These are phyloP conservation scores for Proctacanthus coquilletti DNA, from an alignment of 1,140 invertebrate species.

Conservation along the genomic window DNA sequence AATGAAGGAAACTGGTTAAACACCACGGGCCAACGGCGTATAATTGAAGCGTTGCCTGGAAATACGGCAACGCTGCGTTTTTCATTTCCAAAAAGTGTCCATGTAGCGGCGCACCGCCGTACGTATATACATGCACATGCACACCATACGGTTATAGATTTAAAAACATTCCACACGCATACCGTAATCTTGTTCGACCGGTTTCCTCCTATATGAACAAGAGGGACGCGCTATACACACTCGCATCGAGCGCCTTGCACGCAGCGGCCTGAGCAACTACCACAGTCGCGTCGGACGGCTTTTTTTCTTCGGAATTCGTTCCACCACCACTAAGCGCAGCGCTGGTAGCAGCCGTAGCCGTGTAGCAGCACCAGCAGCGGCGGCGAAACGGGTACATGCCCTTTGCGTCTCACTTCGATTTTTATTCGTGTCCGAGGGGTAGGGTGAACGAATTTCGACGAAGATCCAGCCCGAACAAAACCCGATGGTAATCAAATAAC, in stretches of 20 bases:
- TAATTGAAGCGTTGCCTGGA: background rate
- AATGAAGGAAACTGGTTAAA: background rate
- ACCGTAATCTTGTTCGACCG: background rate
- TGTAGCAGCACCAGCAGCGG: background rate
- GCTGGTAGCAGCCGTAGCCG: too few species aligned
- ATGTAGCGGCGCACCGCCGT: background rate
- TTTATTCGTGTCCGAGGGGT: too few species aligned
- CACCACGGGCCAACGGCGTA: background rate
- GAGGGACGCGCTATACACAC: background rate
- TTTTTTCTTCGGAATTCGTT: background rate
- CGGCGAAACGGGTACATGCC: background rate
- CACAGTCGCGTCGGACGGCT: background rate
- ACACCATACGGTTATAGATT: background rate
- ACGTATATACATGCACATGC: background rate
- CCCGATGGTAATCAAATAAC: too few species aligned
- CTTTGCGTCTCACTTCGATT: background rate
- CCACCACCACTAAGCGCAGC: background rate
- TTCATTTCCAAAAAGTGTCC: background rate
- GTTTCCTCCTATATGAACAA: background rate
- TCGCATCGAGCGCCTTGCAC: background rate
- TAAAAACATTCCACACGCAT: background rate
- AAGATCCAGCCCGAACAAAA: too few species aligned
- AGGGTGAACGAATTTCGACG: too few species aligned
- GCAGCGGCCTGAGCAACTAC: background rate
- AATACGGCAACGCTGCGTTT: background rate